Percentiles rank a stretch among this genome's conserved stretches.
Conservation (phyloP, 2,797 vertebrate species). For the Mareca penelope region DNA sequence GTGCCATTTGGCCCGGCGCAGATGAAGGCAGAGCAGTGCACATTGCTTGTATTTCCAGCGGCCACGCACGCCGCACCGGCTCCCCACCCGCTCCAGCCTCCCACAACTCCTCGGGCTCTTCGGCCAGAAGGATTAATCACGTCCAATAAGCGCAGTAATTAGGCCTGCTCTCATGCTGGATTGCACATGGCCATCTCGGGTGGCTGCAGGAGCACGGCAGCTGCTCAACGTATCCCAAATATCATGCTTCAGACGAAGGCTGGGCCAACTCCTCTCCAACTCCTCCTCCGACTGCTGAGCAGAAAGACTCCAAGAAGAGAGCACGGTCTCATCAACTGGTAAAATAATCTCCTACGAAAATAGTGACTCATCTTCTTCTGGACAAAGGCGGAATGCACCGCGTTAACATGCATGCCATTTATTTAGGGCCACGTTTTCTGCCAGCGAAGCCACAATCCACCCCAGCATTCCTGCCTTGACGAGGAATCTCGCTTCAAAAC, state of each 20-base stretch:
- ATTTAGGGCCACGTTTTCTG: neutral
- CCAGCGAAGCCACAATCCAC: neutral
- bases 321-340: neutral
- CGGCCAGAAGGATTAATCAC: constrained; percentile 48
- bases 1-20: constrained; percentile 10
- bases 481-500: neutral
- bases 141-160: neutral
- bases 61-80: accelerated
- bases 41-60: neutral
- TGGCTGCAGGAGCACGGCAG: constrained; percentile 18
- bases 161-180: neutral
- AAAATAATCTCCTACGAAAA: constrained; percentile 9
- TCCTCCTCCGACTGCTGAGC: neutral
- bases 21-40: neutral
- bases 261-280: neutral
- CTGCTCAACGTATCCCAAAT: neutral
- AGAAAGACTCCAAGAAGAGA: accelerated
- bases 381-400: neutral
- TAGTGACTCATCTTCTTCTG: constrained; percentile 18
- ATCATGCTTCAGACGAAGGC: neutral
- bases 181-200: neutral
- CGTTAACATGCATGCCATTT: neutral
- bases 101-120: neutral
- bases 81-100: neutral
- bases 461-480: neutral